A percentile compares a stretch with the other conserved stretches of the same genome.
Conservation (phyloP, 2,797 vertebrate genomes). For the Valencia hispanica region DNA sequence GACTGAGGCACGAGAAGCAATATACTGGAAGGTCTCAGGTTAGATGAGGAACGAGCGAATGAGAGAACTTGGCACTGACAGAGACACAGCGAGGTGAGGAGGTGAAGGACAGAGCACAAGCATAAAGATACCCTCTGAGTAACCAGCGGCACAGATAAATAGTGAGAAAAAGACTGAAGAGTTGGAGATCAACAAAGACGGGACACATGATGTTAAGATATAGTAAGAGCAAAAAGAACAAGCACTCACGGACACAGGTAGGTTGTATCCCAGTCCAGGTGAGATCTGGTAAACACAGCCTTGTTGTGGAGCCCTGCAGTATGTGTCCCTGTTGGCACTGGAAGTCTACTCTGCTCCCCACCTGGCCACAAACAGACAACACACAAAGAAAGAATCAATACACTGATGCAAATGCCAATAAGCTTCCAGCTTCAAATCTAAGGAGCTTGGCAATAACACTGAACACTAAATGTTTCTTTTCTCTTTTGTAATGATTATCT, state of each 20-base stretch:
- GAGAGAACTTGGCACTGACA: constrained; percentile 15
- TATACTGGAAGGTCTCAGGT: constrained; percentile 53
- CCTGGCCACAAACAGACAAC: constrained; percentile 77
- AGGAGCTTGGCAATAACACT: constrained; percentile 55
- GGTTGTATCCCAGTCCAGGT: constrained; percentile 94
- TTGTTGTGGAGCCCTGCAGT: constrained; percentile 93
- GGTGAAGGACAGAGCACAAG: constrained; percentile 10
- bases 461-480: constrained; percentile 36
- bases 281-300: constrained; percentile 91
- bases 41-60: constrained; percentile 24
- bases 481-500: constrained; percentile 60
- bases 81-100: background rate
- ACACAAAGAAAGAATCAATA: constrained; percentile 66
- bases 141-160: constrained; percentile 32
- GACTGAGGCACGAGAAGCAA: constrained; percentile 58
- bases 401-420: constrained; percentile 73
- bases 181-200: constrained; percentile 27
- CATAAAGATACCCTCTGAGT: constrained; percentile 16
- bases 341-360: constrained; percentile 92
- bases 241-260: constrained; percentile 90
- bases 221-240: constrained; percentile 8
- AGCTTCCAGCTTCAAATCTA: constrained; percentile 57
- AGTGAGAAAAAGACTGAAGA: constrained; percentile 29
- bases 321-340: constrained; percentile 94
- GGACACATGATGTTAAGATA: constrained; percentile 20